Evolutionary conservation across 1,140 invertebrate species (phyloP).

Genomic region (Conus ventricosus): DNA sequence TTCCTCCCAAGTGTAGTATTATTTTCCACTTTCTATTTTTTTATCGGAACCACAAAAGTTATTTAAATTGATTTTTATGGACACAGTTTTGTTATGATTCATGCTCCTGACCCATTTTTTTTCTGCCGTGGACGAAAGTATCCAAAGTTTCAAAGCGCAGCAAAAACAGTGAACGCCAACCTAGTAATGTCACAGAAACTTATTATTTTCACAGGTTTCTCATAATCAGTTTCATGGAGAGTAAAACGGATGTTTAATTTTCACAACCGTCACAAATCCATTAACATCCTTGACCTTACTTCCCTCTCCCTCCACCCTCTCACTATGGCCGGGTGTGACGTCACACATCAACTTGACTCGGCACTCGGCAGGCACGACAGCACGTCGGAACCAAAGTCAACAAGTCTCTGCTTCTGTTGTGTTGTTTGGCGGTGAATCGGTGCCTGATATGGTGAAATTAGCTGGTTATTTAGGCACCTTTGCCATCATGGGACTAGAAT

Average conservation of each 20-base stretch:
- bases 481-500: slow-evolving; percentile 55
- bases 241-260: no score
- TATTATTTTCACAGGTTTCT: background rate
- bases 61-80: no score
- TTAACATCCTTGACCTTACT: slow-evolving; percentile 30
- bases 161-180: no score
- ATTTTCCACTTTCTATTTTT: background rate
- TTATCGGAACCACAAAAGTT: background rate
- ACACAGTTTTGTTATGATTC: background rate
- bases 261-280: no score
- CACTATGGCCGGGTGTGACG: slow-evolving; percentile 50
- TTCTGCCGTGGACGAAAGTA: no score
- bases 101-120: background rate
- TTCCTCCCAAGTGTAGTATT: background rate
- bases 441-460: slow-evolving; percentile 42
- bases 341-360: slow-evolving; percentile 46
- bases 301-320: slow-evolving; percentile 13
- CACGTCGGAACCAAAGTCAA: slow-evolving; percentile 40
- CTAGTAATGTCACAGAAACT: background rate
- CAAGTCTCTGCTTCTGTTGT: slow-evolving; percentile 22
- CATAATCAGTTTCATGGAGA: no score
- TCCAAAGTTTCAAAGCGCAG: no score
- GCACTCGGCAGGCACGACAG: slow-evolving; percentile 36
- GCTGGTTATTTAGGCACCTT: slow-evolving; percentile 49
- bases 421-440: background rate